Evolutionary conservation across 2,113 vertebrate genomes (phyloP), one percentile per base, ranked within the genome.

Genomic region (Furnarius figulus): DNA sequence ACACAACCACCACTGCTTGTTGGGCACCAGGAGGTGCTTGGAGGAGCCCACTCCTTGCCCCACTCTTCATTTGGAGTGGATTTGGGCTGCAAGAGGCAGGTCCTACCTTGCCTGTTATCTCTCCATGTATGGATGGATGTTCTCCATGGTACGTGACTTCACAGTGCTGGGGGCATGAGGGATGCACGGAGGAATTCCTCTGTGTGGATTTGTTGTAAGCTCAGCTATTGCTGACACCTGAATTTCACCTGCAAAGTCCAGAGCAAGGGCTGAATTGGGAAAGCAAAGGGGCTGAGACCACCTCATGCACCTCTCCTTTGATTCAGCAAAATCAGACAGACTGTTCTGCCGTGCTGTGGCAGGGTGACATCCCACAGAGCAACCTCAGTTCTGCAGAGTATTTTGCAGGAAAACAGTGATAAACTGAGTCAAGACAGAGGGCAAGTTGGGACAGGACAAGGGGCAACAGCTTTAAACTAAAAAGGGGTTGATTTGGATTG

Each of bases 81-180:
- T 66, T 80, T 84, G 61, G 50, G n/a, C 28, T 70, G 37, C 53
- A 47, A 56, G 68, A 56, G 4, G 9, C 46, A 78, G 35, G n/a
- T 74, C 19, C 44, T 18, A 4, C n/a, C 24, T 72, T 12, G 14
- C 49, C 35, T 28, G 2, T 61, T 59, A 44, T 61, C 40, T 71
- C 49, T 37, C 44, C 44, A 10, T n/a, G 30, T 23, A 42, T 40
- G 14, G 16, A 5, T 0, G 3, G 33, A 33, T 23, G 27, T 39
- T 85, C 58, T 42, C 62, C 19, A 3, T 5, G 6, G 33, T 10
- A 58, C 14, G 3, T 0, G 7, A 16, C 33, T 80, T 30, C 47
- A 30, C 50, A 25, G 5, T 3, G 14, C 0, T 3, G 2, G 17
- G 39, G 13, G 19, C 17, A 6, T 2, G 9, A 85, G 39, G 23